Conservation (phyloP, 2,797 vertebrate genomes). For the Malacoraja senta region DNA sequence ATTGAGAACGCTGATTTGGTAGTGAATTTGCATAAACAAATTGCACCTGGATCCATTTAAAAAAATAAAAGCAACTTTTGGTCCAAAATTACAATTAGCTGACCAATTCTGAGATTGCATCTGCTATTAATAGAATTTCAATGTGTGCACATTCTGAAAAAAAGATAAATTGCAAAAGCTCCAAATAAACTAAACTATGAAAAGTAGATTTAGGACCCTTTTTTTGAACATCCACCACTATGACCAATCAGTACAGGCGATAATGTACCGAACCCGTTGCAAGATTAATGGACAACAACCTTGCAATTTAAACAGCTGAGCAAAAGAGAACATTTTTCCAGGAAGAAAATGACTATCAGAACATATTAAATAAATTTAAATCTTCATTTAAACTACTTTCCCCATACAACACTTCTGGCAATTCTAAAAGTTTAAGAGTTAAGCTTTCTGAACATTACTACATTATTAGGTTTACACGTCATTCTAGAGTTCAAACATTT, state of each 20-base stretch:
- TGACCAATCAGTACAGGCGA: too few relatives aligned
- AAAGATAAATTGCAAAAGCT: not conserved
- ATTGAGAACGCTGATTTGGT: not conserved
- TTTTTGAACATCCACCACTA: not conserved
- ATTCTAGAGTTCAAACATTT: constrained; percentile 49
- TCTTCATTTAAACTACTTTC: not conserved
- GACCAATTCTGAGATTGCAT: constrained; percentile 1
- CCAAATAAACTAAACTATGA: not conserved
- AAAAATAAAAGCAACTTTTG: not conserved
- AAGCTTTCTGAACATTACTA: constrained; percentile 49
- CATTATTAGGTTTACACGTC: constrained; percentile 45
- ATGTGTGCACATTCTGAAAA: not conserved
- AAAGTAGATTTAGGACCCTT: not conserved
- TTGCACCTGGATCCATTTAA: constrained; percentile 13
- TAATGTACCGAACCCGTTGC: not conserved
- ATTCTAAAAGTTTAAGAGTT: constrained; percentile 28
- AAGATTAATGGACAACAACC: not conserved
- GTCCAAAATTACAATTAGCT: not conserved
- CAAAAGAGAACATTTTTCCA: not conserved
- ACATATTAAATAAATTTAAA: not conserved
- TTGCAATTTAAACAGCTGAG: not conserved
- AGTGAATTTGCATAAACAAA: constrained; percentile 30
- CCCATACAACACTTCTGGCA: constrained; percentile 13
- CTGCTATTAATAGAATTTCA: constrained; percentile 8
- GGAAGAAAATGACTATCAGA: constrained; percentile 13